Conservation (phyloP, 2,888 invertebrate genomes). For the Thereva unica region DNA sequence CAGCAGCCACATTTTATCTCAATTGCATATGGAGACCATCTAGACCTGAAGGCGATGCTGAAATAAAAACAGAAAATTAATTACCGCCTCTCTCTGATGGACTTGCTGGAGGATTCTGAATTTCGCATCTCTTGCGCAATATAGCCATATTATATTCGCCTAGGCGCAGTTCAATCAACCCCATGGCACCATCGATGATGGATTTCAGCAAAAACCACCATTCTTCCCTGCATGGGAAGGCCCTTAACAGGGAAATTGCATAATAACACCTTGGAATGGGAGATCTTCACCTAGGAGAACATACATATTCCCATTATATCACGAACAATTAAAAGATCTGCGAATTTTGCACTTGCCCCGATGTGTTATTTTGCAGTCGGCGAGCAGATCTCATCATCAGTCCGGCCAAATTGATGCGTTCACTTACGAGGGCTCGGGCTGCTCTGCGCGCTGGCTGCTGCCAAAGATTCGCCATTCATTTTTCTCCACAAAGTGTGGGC, state of each 20-base stretch:
- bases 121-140: constrained; percentile 3
- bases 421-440: constrained; percentile 12
- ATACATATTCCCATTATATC: constrained; percentile 23
- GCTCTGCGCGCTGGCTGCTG: constrained; percentile 19
- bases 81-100: constrained; percentile 10
- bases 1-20: constrained; percentile 13
- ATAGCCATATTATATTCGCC: neutral
- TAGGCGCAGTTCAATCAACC: constrained; percentile 30
- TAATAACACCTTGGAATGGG: constrained; percentile 25
- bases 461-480: constrained; percentile 17
- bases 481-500: neutral
- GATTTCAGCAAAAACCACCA: neutral
- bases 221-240: neutral
- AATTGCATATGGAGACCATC: neutral
- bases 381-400: constrained; percentile 18
- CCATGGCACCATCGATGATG: constrained; percentile 19
- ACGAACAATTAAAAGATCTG: constrained; percentile 25
- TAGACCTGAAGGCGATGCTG: constrained; percentile 13
- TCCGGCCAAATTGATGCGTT: constrained; percentile 20
- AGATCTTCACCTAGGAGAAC: constrained; percentile 1
- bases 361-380: constrained; percentile 12
- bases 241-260: constrained; percentile 10
- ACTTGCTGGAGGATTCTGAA: neutral
- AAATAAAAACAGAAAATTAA: constrained; percentile 30
- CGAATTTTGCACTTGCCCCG: constrained; percentile 23